phyloP scores from a whole-genome alignment of 2,113 vertebrate genomes.

The Alexandromys fortis region DNA sequence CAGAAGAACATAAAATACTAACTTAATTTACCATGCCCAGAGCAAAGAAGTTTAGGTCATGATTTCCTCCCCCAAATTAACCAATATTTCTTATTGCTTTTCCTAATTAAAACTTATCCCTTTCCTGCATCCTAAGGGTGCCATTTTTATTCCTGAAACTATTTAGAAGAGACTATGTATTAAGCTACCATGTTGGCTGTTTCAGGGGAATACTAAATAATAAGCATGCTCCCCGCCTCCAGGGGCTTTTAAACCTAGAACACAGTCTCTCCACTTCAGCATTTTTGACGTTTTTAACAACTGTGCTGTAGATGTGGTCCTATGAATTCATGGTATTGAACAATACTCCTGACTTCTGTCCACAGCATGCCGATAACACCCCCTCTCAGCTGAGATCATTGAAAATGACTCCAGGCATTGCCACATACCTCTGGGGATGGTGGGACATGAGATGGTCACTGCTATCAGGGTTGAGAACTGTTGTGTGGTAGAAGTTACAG shows the following conservation, averaged over 20 bases:
- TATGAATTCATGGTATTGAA: background rate
- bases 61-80: conserved; percentile 72
- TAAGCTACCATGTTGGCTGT: background rate
- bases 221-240: background rate
- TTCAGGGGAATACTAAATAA: background rate
- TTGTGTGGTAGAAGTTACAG: background rate
- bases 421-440: background rate
- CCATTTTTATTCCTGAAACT: conserved; percentile 66
- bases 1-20: conserved; percentile 67
- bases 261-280: background rate
- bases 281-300: background rate
- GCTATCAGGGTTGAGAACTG: background rate
- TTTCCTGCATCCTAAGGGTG: conserved; percentile 57
- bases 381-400: background rate
- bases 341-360: background rate
- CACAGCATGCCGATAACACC: background rate
- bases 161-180: conserved; percentile 37
- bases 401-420: background rate
- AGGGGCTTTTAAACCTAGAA: background rate
- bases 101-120: conserved; percentile 76
- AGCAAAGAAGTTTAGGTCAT: conserved; percentile 66
- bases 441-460: background rate
- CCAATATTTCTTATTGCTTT: conserved; percentile 74
- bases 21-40: conserved; percentile 72
- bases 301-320: background rate